Evolutionary conservation across 2,113 vertebrate genomes (phyloP).

Genomic region (Antennarius striatus): DNA sequence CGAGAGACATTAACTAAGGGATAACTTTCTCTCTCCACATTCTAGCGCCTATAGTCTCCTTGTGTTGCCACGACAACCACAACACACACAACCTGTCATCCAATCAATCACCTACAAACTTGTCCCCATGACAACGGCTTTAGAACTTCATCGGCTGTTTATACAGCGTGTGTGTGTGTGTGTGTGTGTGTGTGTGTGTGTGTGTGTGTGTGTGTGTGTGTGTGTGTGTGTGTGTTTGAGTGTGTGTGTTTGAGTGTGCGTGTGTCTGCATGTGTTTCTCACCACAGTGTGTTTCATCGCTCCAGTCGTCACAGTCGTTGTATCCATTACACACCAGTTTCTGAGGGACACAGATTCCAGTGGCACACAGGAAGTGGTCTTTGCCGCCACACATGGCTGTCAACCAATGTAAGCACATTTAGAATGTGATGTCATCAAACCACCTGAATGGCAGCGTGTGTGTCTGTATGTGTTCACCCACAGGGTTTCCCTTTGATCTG

Average conservation of each 20-base stretch:
- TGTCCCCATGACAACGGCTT: constrained; percentile 27
- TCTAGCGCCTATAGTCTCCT: constrained; percentile 18
- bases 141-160: not conserved
- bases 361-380: constrained; percentile 87
- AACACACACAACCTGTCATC: not conserved
- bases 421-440: constrained; percentile 18
- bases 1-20: not conserved
- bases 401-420: constrained; percentile 33
- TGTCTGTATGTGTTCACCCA: constrained; percentile 69
- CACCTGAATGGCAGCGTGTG: not conserved
- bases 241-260: too few relatives aligned
- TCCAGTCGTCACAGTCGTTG: constrained; percentile 97
- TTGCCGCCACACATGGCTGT: constrained; percentile 83
- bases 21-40: constrained; percentile 11
- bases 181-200: constrained; percentile 26
- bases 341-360: constrained; percentile 86
- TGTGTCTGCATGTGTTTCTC: constrained; percentile 52
- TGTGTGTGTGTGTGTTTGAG: constrained; percentile 31
- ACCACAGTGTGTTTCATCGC: constrained; percentile 92
- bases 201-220: constrained; percentile 21
- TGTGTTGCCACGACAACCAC: constrained; percentile 26
- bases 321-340: constrained; percentile 93
- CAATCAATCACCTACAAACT: constrained; percentile 30
- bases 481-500: constrained; percentile 83
- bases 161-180: constrained; percentile 11